A percentile compares a stretch with the other conserved stretches of the same genome.
phyloP scores from a whole-genome alignment of 2,888 invertebrate genomes.

The Caenorhabditis wallacei region DNA sequence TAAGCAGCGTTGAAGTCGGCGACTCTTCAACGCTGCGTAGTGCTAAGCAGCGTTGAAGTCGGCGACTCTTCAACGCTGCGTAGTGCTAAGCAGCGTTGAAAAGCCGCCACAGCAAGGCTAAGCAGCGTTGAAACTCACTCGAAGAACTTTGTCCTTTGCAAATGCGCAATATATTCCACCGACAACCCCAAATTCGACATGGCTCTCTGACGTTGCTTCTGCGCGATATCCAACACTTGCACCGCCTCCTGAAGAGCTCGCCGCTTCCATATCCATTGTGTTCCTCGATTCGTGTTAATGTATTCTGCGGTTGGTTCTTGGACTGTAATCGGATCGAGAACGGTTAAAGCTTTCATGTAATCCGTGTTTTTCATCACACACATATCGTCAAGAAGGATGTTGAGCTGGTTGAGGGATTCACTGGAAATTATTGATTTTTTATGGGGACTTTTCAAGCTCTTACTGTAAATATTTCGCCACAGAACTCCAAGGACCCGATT shows the following conservation, averaged over 20 bases:
- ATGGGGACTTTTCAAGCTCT: conserved; percentile 1
- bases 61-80: too few species aligned
- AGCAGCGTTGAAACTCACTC: conserved; percentile 50
- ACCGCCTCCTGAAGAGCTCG: conserved; percentile 75
- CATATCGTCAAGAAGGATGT: conserved; percentile 78
- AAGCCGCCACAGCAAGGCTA: too few species aligned
- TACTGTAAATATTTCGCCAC: conserved; percentile 82
- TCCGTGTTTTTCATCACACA: conserved; percentile 72
- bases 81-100: conserved; percentile 3
- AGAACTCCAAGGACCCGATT: conserved; percentile 82
- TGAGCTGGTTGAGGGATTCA: conserved; percentile 78
- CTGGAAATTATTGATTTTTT: conserved; percentile 64
- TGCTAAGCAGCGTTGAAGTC: conserved; percentile 1
- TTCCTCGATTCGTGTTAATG: conserved; percentile 66
- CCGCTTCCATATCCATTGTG: conserved; percentile 77
- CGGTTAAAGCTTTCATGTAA: conserved; percentile 72
- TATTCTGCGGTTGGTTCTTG: conserved; percentile 58
- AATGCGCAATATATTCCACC: conserved; percentile 53
- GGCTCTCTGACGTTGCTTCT: conserved; percentile 51
- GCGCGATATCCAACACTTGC: conserved; percentile 67
- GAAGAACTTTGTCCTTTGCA: conserved; percentile 71
- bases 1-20: conserved; percentile 1
- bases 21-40: too few species aligned
- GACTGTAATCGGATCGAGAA: conserved; percentile 64
- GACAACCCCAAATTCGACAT: conserved; percentile 43